Base-by-base conservation (phyloP, 1,140 invertebrate genomes). In the Pararge aegeria region DNA sequence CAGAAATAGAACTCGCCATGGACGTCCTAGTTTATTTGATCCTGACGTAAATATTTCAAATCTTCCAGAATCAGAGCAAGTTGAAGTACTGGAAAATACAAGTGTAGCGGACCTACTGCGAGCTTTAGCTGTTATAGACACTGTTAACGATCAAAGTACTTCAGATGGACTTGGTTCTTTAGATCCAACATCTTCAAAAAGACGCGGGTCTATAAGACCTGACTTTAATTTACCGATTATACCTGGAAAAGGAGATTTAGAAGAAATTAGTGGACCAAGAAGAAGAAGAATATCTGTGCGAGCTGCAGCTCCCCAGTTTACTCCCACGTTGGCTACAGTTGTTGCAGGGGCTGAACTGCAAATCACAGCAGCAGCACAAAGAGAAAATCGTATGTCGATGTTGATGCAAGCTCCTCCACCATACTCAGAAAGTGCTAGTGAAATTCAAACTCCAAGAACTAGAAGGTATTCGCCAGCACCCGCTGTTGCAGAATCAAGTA, bases 71-170 rank as follows among this genome's bases (percentile, higher is more conserved):
- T 79, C 87, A 2, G 88, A 92, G 53, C 89, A 93, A 65, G 92
- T 92, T 16, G 91, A 92, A 72, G 87, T 95, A 18, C 81, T 95
- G 38, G 95, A 96, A 86, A 93, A 95, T 68, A 96, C 95, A 0
- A 95, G 94, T 15, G 83, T 96, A 9, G 94, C 94, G 1, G 95
- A 96, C 82, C 92, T 96, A 16, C 87, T 95, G 12, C 87, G 94
- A 27, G 94, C 94, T 0, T 73, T 96, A 12, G 93, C 94, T 19
- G 92, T 93, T 30, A 80, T 94, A 29, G 87, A 89, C 55, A 84
- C 85, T 5, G 79, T 76, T 44, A 69, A 62, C 40, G 51, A 40
- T 3, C 66, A 67, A 58, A 64, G 21, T 18, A 24, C 18, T 1
- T 27, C 44, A 5, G 50, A 63, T 10, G 54, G 19, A 12, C 29